These are phyloP conservation scores for Drosophila parabipectinata DNA, from an alignment of 1,140 invertebrate species.

Conservation along the genomic window DNA sequence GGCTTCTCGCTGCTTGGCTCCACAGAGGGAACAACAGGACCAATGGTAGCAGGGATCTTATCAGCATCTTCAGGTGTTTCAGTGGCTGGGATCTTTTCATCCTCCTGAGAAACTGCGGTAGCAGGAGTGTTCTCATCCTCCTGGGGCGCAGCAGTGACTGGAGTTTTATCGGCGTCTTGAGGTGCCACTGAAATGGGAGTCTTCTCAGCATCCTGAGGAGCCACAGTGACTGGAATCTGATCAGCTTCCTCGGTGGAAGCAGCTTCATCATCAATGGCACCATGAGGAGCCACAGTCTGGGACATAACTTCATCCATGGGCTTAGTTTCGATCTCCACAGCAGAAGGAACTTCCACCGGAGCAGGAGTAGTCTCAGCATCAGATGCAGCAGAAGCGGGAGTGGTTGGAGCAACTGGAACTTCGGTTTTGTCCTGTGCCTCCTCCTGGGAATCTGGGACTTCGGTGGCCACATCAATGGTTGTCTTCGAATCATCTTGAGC, in stretches of 20 bases:
- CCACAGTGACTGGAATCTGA: slow-evolving; percentile 27
- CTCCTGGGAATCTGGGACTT: slow-evolving; percentile 37
- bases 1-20: slow-evolving; percentile 51
- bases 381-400: slow-evolving; percentile 8
- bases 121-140: slow-evolving; percentile 37
- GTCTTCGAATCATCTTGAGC: slow-evolving; percentile 19
- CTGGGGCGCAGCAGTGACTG: slow-evolving; percentile 31
- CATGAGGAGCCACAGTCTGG: slow-evolving; percentile 52
- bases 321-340: slow-evolving; percentile 56
- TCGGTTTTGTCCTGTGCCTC: slow-evolving; percentile 28
- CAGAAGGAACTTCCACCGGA: slow-evolving; percentile 39
- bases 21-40: slow-evolving; percentile 47
- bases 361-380: slow-evolving; percentile 42
- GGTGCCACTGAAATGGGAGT: slow-evolving; percentile 24
- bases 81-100: slow-evolving; percentile 42
- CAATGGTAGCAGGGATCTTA: slow-evolving; percentile 37
- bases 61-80: slow-evolving; percentile 29
- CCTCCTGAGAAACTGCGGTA: slow-evolving; percentile 25
- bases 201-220: slow-evolving; percentile 54
- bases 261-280: slow-evolving; percentile 30
- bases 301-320: slow-evolving; percentile 60
- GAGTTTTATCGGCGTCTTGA: slow-evolving; percentile 32
- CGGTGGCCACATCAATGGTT: slow-evolving; percentile 19
- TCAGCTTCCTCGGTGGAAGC: slow-evolving; percentile 36
- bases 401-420: slow-evolving; percentile 20